Percentiles rank a stretch among this genome's conserved stretches.
Conservation (phyloP, 2,888 invertebrate species). For the Lumbricus terrestris region DNA sequence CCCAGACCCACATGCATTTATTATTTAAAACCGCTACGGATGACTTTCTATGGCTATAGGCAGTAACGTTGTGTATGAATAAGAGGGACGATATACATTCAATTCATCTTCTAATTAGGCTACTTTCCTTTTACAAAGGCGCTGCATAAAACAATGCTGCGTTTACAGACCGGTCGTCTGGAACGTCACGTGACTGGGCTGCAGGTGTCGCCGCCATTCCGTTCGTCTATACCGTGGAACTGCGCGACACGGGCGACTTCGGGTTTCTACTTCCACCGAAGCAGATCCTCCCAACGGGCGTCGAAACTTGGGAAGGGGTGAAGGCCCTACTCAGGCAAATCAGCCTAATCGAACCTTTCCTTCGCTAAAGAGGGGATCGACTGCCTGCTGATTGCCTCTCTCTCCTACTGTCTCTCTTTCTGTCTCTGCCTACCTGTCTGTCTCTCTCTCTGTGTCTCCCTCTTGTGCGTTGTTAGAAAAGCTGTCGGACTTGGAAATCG, state of each 20-base stretch:
- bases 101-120: no score
- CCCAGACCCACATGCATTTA: no score
- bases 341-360: background rate
- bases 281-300: constrained; percentile 34
- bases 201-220: constrained; percentile 31
- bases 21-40: no score
- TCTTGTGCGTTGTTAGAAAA: no score
- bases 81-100: no score
- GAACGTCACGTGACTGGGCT: constrained; percentile 40
- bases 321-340: constrained; percentile 19
- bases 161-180: constrained; percentile 34
- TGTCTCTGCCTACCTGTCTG: background rate
- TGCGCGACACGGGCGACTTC: constrained; percentile 34
- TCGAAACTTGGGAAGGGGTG: constrained; percentile 38
- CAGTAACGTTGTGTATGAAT: no score
- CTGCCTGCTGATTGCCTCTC: background rate
- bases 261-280: constrained; percentile 37
- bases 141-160: background rate
- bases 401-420: background rate
- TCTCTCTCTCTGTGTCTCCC: background rate
- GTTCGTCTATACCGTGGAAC: constrained; percentile 38
- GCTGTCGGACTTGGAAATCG: background rate
- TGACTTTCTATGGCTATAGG: no score
- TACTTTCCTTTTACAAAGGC: no score
- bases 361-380: background rate